Base-by-base conservation (phyloP, 2,113 vertebrate species). In the Piprites chloris region DNA sequence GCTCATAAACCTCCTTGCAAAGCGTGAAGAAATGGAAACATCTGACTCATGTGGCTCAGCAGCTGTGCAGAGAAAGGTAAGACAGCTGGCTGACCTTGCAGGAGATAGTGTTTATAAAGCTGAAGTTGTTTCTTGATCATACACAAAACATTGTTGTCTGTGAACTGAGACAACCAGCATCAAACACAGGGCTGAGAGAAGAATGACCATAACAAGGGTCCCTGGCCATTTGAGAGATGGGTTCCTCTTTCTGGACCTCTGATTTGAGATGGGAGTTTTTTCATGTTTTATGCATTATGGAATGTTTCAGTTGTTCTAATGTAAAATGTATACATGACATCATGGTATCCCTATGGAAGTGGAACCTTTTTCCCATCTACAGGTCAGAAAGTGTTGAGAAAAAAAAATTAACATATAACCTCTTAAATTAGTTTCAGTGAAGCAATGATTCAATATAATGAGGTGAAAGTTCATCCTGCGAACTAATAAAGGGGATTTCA, bases 101-200 rank as follows among this genome's bases (percentile, higher is more conserved):
- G 52, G 28, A 73, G 2, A 7, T 4, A 21, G 20, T 50, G 28
- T 8, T 66, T 55, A 58, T 6, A 8, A 58, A 62, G 28, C 3
- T 50, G 52, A 41, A 23, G 16, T 62, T 8, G 0, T 52, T 69
- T 23, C 24, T 35, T 58, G 32, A 53, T 44, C 5, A 2, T 11
- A 35, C 37, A 53, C 37, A n/a, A 58, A 92, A 22, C 21, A 14
- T 8, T 6, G 13, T 19, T 24, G 17, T 3, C 59, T 42, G 26
- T 32, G 59, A 73, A 52, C 14, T 13, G 28, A 69, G 53, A 59
- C n/a, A 61, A 24, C 17, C 44, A 55, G 35, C 42, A 58, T 2
- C 0, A 0, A 69, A 33, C 22, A 50, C 0, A 4, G 26, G 27
- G 46, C 3, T 5, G 87, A 44, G 23, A 47, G 24, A 61, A 75